Conservation (phyloP, 2,113 vertebrate genomes). For the Peromyscus leucopus region DNA sequence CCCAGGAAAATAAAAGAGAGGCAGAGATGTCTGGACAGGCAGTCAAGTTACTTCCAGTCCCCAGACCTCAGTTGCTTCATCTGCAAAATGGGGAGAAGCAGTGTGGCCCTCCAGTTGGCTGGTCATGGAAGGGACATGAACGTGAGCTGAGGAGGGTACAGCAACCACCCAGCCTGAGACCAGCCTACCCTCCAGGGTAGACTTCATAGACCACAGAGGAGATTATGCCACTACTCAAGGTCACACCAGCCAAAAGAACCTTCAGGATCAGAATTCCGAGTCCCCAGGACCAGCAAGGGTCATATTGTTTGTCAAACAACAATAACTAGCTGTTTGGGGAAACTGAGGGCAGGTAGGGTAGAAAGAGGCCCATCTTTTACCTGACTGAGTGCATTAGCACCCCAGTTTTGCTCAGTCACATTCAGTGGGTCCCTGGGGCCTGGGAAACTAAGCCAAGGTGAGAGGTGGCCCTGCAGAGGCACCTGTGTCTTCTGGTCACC, state of each 20-base stretch:
- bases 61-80: fast-evolving
- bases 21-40: fast-evolving
- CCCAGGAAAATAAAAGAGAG: not conserved
- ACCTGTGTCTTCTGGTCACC: not conserved
- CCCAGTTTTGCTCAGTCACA: not conserved
- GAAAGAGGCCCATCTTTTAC: not conserved
- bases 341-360: fast-evolving
- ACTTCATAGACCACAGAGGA: not conserved
- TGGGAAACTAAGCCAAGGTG: fast-evolving
- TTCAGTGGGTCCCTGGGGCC: not conserved
- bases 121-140: fast-evolving
- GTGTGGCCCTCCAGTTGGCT: not conserved
- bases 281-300: not conserved
- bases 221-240: not conserved
- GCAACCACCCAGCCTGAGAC: not conserved
- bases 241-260: not conserved
- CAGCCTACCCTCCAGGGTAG: fast-evolving
- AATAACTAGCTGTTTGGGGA: fast-evolving
- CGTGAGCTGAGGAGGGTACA: not conserved
- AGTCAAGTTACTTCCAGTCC: not conserved
- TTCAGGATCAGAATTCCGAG: fast-evolving
- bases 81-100: not conserved
- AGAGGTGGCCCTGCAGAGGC: not conserved
- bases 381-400: not conserved
- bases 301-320: fast-evolving